These are phyloP conservation scores for Drosophila austrosaltans DNA, from an alignment of 2,888 invertebrate species.

Conservation along the genomic window DNA sequence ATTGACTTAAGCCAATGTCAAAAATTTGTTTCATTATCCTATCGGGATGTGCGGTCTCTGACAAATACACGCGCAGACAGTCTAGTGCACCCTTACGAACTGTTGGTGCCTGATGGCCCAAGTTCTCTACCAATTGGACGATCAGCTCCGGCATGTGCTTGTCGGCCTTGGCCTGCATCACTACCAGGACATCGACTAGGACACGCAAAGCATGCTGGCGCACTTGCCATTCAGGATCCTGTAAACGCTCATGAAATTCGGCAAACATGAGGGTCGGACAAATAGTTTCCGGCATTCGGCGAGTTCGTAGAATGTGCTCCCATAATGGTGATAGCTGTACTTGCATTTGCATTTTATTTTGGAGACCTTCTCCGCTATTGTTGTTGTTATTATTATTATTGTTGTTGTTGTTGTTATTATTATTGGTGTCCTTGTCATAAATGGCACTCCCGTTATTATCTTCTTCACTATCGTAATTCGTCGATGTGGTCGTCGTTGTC, in stretches of 20 bases:
- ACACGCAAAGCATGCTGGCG: conserved; percentile 92
- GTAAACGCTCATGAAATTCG: conserved; percentile 89
- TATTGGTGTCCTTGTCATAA: conserved; percentile 35
- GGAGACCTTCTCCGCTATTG: conserved; percentile 8
- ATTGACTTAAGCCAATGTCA: conserved; percentile 85
- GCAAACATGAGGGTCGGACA: conserved; percentile 88
- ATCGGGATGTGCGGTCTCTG: conserved; percentile 88
- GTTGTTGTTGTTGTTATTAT: conserved; percentile 54
- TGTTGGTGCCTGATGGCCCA: conserved; percentile 91
- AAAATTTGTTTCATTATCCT: conserved; percentile 87
- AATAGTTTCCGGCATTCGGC: conserved; percentile 88
- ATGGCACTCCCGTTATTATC: conserved; percentile 27
- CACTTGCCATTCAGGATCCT: conserved; percentile 93
- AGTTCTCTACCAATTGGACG: conserved; percentile 89
- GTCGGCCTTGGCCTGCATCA: conserved; percentile 88
- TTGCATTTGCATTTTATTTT: conserved; percentile 63
- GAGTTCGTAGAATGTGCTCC: conserved; percentile 91
- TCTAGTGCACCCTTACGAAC: conserved; percentile 92
- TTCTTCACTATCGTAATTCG: conserved; percentile 17
- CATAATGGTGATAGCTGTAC: conserved; percentile 89
- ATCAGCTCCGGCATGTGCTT: conserved; percentile 86
- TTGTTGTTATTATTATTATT: conserved; percentile 19
- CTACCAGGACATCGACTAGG: conserved; percentile 90
- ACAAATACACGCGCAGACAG: conserved; percentile 89
- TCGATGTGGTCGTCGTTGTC: conserved; percentile 48